These are phyloP conservation scores for Bilobella aurantiaca DNA, from an alignment of 1,140 invertebrate genomes.

Conservation along the genomic window DNA sequence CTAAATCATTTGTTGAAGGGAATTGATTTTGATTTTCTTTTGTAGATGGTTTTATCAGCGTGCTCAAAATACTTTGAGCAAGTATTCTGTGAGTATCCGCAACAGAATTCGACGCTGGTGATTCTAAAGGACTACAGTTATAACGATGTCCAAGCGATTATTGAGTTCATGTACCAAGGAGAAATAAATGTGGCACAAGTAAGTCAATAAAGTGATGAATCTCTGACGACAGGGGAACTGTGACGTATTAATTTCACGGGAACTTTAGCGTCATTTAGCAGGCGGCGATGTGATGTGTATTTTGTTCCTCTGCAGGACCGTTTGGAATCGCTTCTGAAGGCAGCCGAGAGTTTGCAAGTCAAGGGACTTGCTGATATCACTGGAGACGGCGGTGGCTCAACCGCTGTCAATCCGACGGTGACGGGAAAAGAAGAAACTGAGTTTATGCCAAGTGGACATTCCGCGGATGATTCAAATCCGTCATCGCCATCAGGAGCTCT, in stretches of 20 bases:
- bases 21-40: constrained; percentile 35
- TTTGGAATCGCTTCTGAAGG: constrained; percentile 72
- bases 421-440: constrained; percentile 49
- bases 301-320: constrained; percentile 50
- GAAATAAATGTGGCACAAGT: constrained; percentile 90
- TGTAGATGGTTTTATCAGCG: constrained; percentile 56
- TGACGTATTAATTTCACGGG: too few species aligned
- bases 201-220: too few species aligned
- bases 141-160: constrained; percentile 69
- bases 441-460: constrained; percentile 17
- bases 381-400: constrained; percentile 24
- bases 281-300: not conserved
- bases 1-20: not conserved
- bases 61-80: constrained; percentile 82
- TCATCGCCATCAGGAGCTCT: constrained; percentile 28
- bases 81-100: constrained; percentile 76
- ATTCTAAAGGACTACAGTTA: constrained; percentile 76
- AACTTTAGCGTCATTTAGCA: too few species aligned
- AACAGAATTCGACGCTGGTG: constrained; percentile 65
- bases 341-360: constrained; percentile 79
- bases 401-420: constrained; percentile 12
- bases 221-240: too few species aligned
- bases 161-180: constrained; percentile 91
- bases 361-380: constrained; percentile 62
- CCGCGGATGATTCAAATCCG: constrained; percentile 25